phyloP scores from a whole-genome alignment of 1,140 invertebrate species.

The Trachymyrmex cornetzi region DNA sequence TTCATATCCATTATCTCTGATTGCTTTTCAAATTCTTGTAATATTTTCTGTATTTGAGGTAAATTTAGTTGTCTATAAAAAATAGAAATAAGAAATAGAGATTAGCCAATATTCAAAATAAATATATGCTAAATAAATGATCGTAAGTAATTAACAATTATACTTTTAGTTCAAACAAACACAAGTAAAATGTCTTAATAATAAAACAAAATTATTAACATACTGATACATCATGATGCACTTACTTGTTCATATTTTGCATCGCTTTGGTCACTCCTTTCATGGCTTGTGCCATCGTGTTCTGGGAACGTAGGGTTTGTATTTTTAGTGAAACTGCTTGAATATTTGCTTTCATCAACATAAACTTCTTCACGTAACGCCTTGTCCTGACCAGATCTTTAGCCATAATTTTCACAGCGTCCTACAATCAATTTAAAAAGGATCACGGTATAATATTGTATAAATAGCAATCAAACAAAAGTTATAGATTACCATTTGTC shows the following conservation, averaged over 20 bases:
- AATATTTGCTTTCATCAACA: constrained; percentile 99
- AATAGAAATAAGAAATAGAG: constrained; percentile 7
- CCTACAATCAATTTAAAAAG: constrained; percentile 88
- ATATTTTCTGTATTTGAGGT: constrained; percentile 99
- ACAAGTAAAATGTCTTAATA: not conserved
- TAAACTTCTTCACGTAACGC: constrained; percentile 99
- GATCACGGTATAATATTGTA: constrained; percentile 25
- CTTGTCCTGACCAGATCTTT: constrained; percentile 99
- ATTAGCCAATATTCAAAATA: constrained; percentile 25
- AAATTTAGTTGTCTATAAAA: constrained; percentile 95
- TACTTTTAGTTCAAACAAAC: not conserved
- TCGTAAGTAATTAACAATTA: not conserved
- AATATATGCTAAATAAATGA: not conserved
- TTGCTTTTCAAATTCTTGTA: constrained; percentile 99
- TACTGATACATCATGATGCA: constrained; percentile 38
- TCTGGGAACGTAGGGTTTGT: constrained; percentile 98
- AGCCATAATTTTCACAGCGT: constrained; percentile 99
- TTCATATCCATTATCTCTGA: constrained; percentile 99
- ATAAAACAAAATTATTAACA: constrained; percentile 39
- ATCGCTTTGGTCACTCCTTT: constrained; percentile 99
- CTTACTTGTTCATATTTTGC: constrained; percentile 98
- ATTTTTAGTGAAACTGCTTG: constrained; percentile 99
- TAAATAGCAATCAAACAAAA: not conserved
- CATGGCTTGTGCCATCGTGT: constrained; percentile 99
- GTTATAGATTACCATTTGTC: constrained; percentile 95